Conservation (phyloP, 2,888 invertebrate genomes). For the Drosophila emarginata region DNA sequence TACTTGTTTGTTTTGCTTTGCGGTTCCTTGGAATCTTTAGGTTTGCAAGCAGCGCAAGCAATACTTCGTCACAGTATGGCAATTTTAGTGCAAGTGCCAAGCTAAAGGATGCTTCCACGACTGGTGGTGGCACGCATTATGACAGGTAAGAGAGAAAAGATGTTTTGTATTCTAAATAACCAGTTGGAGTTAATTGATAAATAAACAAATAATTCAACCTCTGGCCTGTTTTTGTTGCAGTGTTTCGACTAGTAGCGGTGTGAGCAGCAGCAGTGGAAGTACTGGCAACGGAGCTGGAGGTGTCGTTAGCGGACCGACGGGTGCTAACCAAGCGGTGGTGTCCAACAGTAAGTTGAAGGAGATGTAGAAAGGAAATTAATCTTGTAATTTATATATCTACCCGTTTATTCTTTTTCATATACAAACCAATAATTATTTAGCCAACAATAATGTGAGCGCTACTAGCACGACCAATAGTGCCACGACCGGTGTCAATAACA, state of each 20-base stretch:
- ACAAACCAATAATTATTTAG: constrained; percentile 14
- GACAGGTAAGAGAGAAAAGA: constrained; percentile 79
- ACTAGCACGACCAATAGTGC: constrained; percentile 67
- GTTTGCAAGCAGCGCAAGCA: constrained; percentile 82
- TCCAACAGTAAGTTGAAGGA: constrained; percentile 76
- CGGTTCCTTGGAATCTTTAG: constrained; percentile 54
- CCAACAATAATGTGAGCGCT: constrained; percentile 73
- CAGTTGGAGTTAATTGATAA: neutral
- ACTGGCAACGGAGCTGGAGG: constrained; percentile 70
- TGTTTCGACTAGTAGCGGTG: constrained; percentile 80
- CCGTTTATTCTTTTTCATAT: neutral
- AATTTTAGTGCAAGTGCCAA: constrained; percentile 82
- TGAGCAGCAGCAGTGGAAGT: constrained; percentile 78
- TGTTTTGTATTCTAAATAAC: constrained; percentile 15
- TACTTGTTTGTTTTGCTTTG: constrained; percentile 13
- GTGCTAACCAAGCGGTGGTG: constrained; percentile 70
- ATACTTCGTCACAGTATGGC: constrained; percentile 82
- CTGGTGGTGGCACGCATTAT: constrained; percentile 80
- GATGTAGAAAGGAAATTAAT: neutral
- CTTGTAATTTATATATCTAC: neutral
- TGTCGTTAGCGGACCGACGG: constrained; percentile 76
- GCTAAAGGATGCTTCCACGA: constrained; percentile 81
- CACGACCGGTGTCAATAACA: constrained; percentile 63
- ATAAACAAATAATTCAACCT: constrained; percentile 3
- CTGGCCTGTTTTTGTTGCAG: constrained; percentile 48